Conservation (phyloP, 1,140 invertebrate species). For the Nephotettix cincticeps region DNA sequence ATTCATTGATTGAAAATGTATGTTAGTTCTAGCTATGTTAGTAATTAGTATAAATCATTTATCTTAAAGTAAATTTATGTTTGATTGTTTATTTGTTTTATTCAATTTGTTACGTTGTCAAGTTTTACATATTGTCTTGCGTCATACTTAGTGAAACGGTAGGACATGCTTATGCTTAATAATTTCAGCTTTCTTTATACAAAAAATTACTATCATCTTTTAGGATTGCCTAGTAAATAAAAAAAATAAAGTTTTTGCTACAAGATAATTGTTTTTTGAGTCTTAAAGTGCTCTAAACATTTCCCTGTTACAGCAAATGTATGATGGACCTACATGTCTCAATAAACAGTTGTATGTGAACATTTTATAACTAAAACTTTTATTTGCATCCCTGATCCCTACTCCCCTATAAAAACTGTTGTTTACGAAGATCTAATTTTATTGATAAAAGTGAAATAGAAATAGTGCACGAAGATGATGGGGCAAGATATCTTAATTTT, state of each 20-base stretch:
- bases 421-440: too few species aligned
- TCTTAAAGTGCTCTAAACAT: slow-evolving; percentile 31
- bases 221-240: neutral
- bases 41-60: slow-evolving; percentile 17
- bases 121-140: slow-evolving; percentile 33
- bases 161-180: slow-evolving; percentile 36
- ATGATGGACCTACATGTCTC: slow-evolving; percentile 51
- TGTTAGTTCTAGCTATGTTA: slow-evolving; percentile 27
- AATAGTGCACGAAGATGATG: too few species aligned
- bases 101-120: slow-evolving; percentile 27
- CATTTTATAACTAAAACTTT: slow-evolving; percentile 33
- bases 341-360: slow-evolving; percentile 71
- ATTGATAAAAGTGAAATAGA: too few species aligned
- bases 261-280: slow-evolving; percentile 33
- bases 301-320: slow-evolving; percentile 34
- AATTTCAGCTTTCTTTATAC: slow-evolving; percentile 35
- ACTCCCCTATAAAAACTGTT: neutral
- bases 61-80: slow-evolving; percentile 12
- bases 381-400: neutral
- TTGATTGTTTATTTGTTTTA: slow-evolving; percentile 16
- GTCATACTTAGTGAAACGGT: slow-evolving; percentile 38
- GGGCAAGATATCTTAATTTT: too few species aligned
- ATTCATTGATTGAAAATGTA: slow-evolving; percentile 9
- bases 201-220: neutral
- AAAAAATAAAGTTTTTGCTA: slow-evolving; percentile 22